phyloP scores from a whole-genome alignment of 2,113 vertebrate species.

The Mugil cephalus region DNA sequence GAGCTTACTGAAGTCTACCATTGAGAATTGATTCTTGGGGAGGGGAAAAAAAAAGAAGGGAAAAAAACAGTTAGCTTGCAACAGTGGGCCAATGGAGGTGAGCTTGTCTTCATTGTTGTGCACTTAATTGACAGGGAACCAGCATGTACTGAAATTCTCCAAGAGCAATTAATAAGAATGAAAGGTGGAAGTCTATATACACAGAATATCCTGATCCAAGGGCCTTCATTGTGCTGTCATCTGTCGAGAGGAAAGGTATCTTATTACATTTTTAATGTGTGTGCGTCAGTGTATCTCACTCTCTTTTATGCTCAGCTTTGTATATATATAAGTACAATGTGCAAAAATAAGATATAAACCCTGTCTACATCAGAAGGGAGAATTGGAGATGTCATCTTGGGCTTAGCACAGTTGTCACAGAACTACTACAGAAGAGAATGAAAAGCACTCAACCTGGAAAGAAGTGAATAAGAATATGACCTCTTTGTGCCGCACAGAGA shows the following conservation, averaged over 20 bases:
- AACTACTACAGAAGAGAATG: slow-evolving; percentile 37
- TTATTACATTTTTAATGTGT: slow-evolving; percentile 53
- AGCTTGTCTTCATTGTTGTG: slow-evolving; percentile 81
- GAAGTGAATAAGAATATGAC: slow-evolving; percentile 60
- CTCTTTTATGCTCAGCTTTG: slow-evolving; percentile 19
- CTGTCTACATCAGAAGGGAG: slow-evolving; percentile 46
- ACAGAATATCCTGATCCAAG: slow-evolving; percentile 57
- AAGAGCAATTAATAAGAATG: slow-evolving; percentile 80
- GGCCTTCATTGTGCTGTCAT: slow-evolving; percentile 66
- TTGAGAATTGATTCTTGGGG: slow-evolving; percentile 83
- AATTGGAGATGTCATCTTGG: slow-evolving; percentile 40
- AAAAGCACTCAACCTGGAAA: slow-evolving; percentile 64
- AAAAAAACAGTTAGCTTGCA: slow-evolving; percentile 54
- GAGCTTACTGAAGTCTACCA: slow-evolving; percentile 84
- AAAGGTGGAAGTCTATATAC: slow-evolving; percentile 72
- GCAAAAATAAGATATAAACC: slow-evolving; percentile 59
- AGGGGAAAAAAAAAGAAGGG: slow-evolving; percentile 33
- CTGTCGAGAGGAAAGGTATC: slow-evolving; percentile 53
- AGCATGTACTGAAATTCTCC: slow-evolving; percentile 68
- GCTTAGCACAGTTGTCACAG: slow-evolving; percentile 48
- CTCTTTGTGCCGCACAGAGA: slow-evolving; percentile 27
- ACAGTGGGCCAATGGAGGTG: slow-evolving; percentile 74
- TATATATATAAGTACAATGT: slow-evolving; percentile 2
- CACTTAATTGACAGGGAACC: slow-evolving; percentile 81
- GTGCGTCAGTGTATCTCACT: slow-evolving; percentile 20